These are phyloP conservation scores for Zosterops lateralis DNA, from an alignment of 2,113 vertebrate genomes.

Conservation along the genomic window DNA sequence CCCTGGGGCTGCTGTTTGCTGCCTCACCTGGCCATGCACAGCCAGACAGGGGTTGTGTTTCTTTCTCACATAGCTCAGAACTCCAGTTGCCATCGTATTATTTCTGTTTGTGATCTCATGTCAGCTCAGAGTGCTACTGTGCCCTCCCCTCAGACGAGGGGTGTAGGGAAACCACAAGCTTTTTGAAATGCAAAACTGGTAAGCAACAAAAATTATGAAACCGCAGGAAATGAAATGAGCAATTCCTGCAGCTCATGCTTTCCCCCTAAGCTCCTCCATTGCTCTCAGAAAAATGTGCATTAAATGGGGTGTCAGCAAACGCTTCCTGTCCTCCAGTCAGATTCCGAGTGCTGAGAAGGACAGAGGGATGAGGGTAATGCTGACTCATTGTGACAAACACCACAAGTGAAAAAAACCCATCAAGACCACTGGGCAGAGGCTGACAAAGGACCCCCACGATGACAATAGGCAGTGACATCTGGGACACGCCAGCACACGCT, in stretches of 20 bases:
- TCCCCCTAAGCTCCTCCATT: background rate
- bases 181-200: conserved; percentile 38
- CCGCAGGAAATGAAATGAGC: conserved; percentile 55
- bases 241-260: conserved; percentile 9
- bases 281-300: conserved; percentile 3
- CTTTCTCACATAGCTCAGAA: background rate
- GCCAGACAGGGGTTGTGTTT: background rate
- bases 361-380: background rate
- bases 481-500: background rate
- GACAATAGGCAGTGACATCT: background rate
- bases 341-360: background rate
- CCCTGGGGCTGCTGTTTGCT: background rate
- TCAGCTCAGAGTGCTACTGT: conserved; percentile 36
- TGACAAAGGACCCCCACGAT: background rate
- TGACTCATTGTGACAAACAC: background rate
- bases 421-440: background rate
- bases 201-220: conserved; percentile 52
- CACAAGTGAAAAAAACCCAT: background rate
- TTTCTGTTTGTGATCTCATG: conserved; percentile 5
- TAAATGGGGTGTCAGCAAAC: background rate
- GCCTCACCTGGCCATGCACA: background rate
- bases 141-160: conserved; percentile 18
- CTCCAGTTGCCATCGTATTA: background rate
- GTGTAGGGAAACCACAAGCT: conserved; percentile 57
- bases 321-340: conserved; percentile 27